phyloP scores from a whole-genome alignment of 2,797 vertebrate species.

The Nyctalus aviator region DNA sequence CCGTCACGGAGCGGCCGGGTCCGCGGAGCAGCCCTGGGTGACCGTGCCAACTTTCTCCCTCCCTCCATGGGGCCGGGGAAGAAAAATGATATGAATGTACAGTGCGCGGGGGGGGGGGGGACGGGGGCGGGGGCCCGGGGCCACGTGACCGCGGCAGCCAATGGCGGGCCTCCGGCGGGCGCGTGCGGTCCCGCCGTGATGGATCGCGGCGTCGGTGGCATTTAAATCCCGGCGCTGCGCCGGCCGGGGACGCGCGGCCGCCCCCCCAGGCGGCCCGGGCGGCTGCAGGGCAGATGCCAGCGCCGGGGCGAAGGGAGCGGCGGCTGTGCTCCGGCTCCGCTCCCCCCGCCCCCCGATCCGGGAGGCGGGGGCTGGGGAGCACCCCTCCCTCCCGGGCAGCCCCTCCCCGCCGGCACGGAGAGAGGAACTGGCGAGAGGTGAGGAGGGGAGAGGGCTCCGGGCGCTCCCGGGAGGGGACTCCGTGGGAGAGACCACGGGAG shows the following conservation, averaged over 20 bases:
- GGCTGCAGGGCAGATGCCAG: constrained; percentile 46
- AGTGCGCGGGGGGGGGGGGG: constrained; percentile 84
- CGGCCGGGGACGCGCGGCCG: constrained; percentile 91
- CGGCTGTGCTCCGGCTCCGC: constrained; percentile 6
- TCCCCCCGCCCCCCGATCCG: not conserved
- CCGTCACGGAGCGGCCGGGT: constrained; percentile 90
- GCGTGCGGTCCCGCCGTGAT: constrained; percentile 91
- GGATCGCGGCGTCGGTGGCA: constrained; percentile 95
- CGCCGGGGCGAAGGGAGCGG: constrained; percentile 5
- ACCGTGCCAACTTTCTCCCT: constrained; percentile 95
- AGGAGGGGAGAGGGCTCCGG: constrained; percentile 55
- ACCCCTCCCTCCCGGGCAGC: not conserved
- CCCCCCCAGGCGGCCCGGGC: constrained; percentile 77
- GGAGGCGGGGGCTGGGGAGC: constrained; percentile 60
- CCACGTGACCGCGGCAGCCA: constrained; percentile 94
- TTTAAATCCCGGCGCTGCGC: constrained; percentile 97
- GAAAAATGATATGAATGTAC: constrained; percentile 95
- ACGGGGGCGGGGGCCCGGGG: constrained; percentile 77
- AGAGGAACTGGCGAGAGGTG: constrained; percentile 72
- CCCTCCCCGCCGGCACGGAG: constrained; percentile 7
- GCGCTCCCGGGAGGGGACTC: constrained; percentile 34
- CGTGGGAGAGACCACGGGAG: not conserved
- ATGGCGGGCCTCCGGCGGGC: constrained; percentile 91
- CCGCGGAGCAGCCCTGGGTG: constrained; percentile 88
- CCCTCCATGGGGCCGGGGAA: constrained; percentile 91